A percentile compares a stretch with the other conserved stretches of the same genome.
Conservation (phyloP, 2,888 invertebrate species). For the Reticulitermes lucifugus region DNA sequence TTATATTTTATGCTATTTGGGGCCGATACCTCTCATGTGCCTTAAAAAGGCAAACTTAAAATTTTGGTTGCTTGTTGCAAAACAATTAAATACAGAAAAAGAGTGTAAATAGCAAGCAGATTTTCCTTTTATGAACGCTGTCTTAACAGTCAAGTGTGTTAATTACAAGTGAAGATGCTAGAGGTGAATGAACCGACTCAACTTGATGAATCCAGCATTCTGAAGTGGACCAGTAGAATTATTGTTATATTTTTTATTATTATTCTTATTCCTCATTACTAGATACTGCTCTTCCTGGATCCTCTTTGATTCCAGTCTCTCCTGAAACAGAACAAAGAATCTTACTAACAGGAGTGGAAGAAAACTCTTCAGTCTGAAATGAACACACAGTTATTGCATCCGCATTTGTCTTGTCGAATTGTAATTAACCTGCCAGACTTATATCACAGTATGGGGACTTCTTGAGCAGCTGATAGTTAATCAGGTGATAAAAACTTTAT, state of each 20-base stretch:
- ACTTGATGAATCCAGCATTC: neutral
- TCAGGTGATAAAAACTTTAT: no score
- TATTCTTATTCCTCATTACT: conserved; percentile 9
- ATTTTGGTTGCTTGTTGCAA: no score
- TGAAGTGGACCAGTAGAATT: neutral
- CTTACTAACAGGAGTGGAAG: neutral
- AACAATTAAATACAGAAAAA: neutral
- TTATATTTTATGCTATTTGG: no score
- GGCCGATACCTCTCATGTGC: no score
- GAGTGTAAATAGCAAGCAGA: neutral
- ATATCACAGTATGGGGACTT: no score
- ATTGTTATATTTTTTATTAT: no score
- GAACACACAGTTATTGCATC: no score
- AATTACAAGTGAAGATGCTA: conserved; percentile 17
- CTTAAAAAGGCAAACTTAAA: no score
- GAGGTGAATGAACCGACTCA: conserved; percentile 18
- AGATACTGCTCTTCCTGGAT: neutral
- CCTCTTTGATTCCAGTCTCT: neutral
- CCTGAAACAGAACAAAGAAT: neutral
- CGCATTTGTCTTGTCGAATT: no score
- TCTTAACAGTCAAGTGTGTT: neutral
- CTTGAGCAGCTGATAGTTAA: no score
- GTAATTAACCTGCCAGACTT: no score
- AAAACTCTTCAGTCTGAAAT: neutral
- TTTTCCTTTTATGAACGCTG: conserved; percentile 9